Conservation (phyloP, 2,113 vertebrate genomes). For the Orthonyx spaldingii region DNA sequence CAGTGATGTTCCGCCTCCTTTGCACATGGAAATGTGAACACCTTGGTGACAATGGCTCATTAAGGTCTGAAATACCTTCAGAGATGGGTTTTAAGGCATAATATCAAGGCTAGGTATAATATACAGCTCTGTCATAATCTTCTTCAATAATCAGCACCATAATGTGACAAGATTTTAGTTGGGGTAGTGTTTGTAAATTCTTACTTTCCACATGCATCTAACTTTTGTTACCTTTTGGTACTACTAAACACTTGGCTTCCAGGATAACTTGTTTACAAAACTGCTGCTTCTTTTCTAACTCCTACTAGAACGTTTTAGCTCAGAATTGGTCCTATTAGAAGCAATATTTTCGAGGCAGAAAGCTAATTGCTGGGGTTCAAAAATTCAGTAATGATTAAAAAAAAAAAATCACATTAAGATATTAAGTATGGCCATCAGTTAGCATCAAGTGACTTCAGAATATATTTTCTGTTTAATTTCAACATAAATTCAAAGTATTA, state of each 20-base stretch:
- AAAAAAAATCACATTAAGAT: neutral
- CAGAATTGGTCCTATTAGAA: neutral
- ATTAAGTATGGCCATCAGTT: neutral
- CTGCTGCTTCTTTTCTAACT: neutral
- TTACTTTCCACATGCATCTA: neutral
- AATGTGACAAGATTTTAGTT: neutral
- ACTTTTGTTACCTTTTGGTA: neutral
- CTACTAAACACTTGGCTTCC: neutral
- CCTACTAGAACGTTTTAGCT: neutral
- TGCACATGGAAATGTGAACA: rapidly evolving
- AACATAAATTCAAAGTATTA: neutral
- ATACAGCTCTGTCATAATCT: neutral
- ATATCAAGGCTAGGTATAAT: neutral
- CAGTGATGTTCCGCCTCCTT: neutral
- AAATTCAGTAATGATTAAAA: neutral
- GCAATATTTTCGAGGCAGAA: neutral
- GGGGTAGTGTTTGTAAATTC: neutral
- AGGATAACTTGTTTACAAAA: neutral
- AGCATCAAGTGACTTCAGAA: neutral
- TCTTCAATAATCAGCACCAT: neutral
- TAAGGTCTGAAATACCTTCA: neutral
- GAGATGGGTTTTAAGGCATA: neutral
- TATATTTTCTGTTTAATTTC: neutral
- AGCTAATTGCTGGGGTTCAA: neutral
- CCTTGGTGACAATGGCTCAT: neutral